Evolutionary conservation across 1,140 invertebrate species (phyloP).

Genomic region (fruit fly (Drosophila melanogaster)): DNA sequence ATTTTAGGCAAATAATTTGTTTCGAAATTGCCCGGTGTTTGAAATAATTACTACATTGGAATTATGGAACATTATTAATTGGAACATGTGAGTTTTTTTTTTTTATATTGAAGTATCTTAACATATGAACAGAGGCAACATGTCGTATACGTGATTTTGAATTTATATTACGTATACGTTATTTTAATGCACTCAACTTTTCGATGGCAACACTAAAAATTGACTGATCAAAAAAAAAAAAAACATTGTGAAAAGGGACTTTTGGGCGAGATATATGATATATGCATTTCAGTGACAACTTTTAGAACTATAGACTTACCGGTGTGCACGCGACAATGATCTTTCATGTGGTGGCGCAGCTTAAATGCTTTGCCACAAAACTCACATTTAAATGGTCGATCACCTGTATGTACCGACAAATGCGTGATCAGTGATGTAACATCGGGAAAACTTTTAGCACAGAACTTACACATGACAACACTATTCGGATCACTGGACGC

Average conservation of each 20-base stretch:
- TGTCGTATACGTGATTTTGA: background rate
- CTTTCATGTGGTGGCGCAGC: slow-evolving; percentile 95
- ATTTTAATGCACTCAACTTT: too few species aligned
- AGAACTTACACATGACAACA: slow-evolving; percentile 94
- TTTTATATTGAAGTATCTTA: too few species aligned
- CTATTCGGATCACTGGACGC: slow-evolving; percentile 88
- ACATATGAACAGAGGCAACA: too few species aligned
- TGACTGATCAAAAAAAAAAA: background rate
- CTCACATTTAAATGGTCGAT: slow-evolving; percentile 95
- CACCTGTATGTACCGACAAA: slow-evolving; percentile 94
- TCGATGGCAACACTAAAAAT: background rate
- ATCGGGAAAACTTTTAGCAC: slow-evolving; percentile 95
- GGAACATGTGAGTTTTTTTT: too few species aligned
- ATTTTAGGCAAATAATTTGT: too few species aligned
- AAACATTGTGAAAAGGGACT: too few species aligned
- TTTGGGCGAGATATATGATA: background rate
- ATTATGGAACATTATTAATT: too few species aligned
- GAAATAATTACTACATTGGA: too few species aligned
- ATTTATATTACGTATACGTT: background rate
- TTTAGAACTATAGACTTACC: slow-evolving; percentile 85
- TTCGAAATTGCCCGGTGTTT: too few species aligned
- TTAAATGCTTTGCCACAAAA: slow-evolving; percentile 96
- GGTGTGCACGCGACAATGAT: slow-evolving; percentile 95
- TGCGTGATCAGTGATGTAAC: slow-evolving; percentile 93
- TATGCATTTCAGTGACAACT: background rate